Evolutionary conservation across 2,113 vertebrate genomes (phyloP).

Genomic region (Osmerus eperlanus): DNA sequence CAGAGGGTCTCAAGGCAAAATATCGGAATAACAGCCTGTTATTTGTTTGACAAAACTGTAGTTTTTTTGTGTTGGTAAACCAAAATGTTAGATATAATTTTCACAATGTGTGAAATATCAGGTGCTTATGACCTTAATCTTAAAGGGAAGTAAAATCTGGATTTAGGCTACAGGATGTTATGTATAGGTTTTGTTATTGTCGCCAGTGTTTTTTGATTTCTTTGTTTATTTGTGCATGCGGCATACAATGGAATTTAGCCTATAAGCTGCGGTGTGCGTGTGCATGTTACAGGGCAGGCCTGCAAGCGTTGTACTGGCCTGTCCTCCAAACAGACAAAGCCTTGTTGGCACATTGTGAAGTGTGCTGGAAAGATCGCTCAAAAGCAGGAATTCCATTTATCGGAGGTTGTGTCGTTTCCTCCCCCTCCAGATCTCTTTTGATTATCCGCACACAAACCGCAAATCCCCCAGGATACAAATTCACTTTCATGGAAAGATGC

Average conservation of each 20-base stretch:
- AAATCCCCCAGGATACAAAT: conserved; percentile 63
- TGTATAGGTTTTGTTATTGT: too few relatives aligned
- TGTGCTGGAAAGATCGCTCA: conserved; percentile 38
- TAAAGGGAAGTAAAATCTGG: too few relatives aligned
- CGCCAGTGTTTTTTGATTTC: background rate
- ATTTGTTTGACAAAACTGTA: background rate
- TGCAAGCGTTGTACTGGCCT: background rate
- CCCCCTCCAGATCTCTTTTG: conserved; percentile 56
- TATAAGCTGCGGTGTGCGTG: background rate
- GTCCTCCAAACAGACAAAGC: conserved; percentile 24
- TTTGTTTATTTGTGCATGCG: too few relatives aligned
- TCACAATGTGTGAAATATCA: too few relatives aligned
- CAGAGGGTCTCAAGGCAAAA: background rate
- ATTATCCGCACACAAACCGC: conserved; percentile 57
- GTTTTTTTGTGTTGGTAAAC: background rate
- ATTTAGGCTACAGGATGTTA: too few relatives aligned
- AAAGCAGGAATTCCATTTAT: conserved; percentile 27
- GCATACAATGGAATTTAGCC: too few relatives aligned
- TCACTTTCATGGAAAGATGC: conserved; percentile 67
- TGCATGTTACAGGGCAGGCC: conserved; percentile 21
- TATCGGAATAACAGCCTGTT: conserved; percentile 12
- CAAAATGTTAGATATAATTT: background rate
- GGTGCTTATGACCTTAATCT: too few relatives aligned
- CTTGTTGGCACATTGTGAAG: conserved; percentile 39
- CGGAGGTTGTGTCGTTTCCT: conserved; percentile 43